Percentiles rank a stretch among this genome's conserved stretches.
phyloP scores from a whole-genome alignment of 2,797 vertebrate species.

The Eidolon dupreanum region DNA sequence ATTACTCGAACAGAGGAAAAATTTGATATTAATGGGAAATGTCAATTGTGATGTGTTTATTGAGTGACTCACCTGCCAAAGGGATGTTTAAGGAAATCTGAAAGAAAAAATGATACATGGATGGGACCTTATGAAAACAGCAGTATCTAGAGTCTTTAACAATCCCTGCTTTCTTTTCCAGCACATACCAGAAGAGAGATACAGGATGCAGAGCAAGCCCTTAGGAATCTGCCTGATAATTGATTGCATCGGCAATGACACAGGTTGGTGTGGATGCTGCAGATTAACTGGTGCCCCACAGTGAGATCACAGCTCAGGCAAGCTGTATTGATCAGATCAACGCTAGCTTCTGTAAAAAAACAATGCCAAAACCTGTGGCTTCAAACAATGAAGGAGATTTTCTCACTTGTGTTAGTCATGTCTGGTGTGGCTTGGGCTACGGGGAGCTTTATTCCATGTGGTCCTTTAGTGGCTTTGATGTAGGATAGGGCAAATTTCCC shows the following conservation, averaged over 20 bases:
- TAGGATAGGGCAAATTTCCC: no score
- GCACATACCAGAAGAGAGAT: conserved; percentile 84
- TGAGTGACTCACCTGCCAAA: neutral
- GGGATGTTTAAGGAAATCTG: conserved; percentile 1
- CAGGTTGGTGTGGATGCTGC: conserved; percentile 86
- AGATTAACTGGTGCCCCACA: neutral
- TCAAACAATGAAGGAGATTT: neutral
- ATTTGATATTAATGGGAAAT: neutral
- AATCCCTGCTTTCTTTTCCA: conserved; percentile 47
- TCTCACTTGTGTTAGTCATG: neutral
- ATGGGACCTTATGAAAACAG: neutral
- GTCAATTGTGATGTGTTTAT: neutral
- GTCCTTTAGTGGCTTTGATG: neutral
- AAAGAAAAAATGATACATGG: neutral
- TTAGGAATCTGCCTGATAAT: conserved; percentile 95
- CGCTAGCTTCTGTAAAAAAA: neutral
- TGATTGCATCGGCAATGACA: conserved; percentile 93
- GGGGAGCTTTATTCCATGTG: neutral
- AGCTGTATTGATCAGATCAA: neutral
- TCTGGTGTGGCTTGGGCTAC: neutral
- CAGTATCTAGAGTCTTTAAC: conserved; percentile 37
- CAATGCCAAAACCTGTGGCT: neutral
- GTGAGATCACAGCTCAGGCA: neutral
- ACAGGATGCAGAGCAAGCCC: conserved; percentile 88
- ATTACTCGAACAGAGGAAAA: neutral